Base-by-base conservation (phyloP, 2,888 invertebrate species). In the Aromia moschata region DNA sequence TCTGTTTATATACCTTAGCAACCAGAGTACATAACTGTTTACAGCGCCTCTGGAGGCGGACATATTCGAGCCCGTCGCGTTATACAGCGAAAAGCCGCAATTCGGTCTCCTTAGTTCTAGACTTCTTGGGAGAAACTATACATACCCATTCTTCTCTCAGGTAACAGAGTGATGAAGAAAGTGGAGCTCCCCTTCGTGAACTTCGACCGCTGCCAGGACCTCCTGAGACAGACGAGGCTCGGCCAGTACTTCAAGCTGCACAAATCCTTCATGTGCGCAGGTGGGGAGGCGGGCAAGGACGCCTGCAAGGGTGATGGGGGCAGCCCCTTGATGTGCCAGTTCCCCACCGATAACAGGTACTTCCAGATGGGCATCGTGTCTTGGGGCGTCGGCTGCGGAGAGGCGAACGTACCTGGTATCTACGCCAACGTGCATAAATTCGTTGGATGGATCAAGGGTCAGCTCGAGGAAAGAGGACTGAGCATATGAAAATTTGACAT, bases 381-480 rank as follows among this genome's bases (percentile, higher is more conserved):
- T 0, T 95, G 94, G 94, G 95, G 95, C n/a, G 89, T 95, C 53
- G 92, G 91, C 1, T 95, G 95, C 72, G 94, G 94, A 0, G 79
- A 81, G 31, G 76, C 81, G 65, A 83, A 84, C 47, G 84, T 90
- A 0, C 95, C 95, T 0, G 94, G 91, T 0, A 92, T 93, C 0
- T 95, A 94, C 77, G 87, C 88, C 0, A 86, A 88, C 70, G 90
- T 93, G 0, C 82, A 89, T 0, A 74, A 81, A 46, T 89, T 88
- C 71, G 82, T 89, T 11, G 73, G 81, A 5, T 94, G 94, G 93
- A 88, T 94, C 36, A 89, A 90, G 2, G 54, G 60, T 11, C 58
- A 63, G 45, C 31, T 69, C 14, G 31, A 37, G 0, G 57, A 56
- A 25, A 60, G 64, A 51, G 43, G 58, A 25, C 25, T 25, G 25